Evolutionary conservation across 2,113 vertebrate species (phyloP).

Genomic region (Oncorhynchus masou): DNA sequence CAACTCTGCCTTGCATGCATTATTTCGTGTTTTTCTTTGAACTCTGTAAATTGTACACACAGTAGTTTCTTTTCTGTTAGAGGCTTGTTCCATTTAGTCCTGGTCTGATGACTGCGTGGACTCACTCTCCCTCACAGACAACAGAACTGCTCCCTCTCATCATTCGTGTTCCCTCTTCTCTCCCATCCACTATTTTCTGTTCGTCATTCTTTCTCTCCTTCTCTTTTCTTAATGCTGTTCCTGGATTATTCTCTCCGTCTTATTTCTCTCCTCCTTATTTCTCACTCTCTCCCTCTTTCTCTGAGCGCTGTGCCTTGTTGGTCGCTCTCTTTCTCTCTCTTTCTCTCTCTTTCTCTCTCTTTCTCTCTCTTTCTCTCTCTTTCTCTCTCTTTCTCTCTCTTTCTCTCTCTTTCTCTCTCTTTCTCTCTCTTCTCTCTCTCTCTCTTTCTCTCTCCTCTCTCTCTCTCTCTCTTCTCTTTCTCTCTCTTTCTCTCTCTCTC

Average conservation of each 20-base stretch:
- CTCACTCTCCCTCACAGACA: neutral
- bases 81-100: neutral
- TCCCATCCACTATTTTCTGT: neutral
- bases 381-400: conserved; percentile 45
- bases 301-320: conserved; percentile 1
- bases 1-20: conserved; percentile 74
- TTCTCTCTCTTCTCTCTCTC: conserved; percentile 35
- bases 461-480: conserved; percentile 42
- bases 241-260: conserved; percentile 17
- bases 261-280: conserved; percentile 25
- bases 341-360: no score
- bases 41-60: conserved; percentile 68
- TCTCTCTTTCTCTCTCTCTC: conserved; percentile 45
- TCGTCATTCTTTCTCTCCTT: conserved; percentile 22
- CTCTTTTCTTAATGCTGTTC: neutral
- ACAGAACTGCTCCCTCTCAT: neutral
- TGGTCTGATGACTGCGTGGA: neutral
- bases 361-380: no score
- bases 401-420: no score
- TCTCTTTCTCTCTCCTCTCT: conserved; percentile 45
- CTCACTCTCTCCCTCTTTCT: neutral
- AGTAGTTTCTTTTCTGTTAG: conserved; percentile 16
- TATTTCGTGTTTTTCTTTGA: conserved; percentile 78
- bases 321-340: conserved; percentile 36
- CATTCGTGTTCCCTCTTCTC: conserved; percentile 23